phyloP scores from a whole-genome alignment of 2,888 invertebrate species.

The Andrena fulva region DNA sequence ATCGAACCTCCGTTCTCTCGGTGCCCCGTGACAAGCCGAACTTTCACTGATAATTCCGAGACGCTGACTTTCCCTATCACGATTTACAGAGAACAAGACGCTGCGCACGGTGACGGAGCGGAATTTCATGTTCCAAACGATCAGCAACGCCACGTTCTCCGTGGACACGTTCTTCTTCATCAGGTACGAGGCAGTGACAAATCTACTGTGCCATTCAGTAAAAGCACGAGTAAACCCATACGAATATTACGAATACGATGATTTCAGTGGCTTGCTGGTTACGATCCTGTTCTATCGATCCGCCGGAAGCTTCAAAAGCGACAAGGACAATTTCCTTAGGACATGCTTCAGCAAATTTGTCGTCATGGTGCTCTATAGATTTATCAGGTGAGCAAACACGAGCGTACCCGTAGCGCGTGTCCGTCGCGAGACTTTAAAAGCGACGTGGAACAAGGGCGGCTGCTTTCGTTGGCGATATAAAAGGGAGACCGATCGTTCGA shows the following conservation, averaged over 20 bases:
- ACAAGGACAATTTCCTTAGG: constrained; percentile 85
- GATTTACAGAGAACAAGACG: constrained; percentile 91
- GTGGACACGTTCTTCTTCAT: constrained; percentile 95
- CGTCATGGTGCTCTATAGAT: constrained; percentile 87
- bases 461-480: neutral
- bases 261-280: constrained; percentile 90
- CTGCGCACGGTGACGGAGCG: constrained; percentile 90
- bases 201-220: neutral
- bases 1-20: constrained; percentile 31
- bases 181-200: constrained; percentile 86
- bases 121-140: constrained; percentile 92
- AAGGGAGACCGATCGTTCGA: neutral
- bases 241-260: neutral
- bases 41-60: constrained; percentile 60
- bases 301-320: constrained; percentile 87
- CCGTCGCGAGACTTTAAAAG: neutral
- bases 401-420: neutral
- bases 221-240: neutral
- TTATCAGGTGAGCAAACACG: constrained; percentile 86
- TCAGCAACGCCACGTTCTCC: constrained; percentile 94
- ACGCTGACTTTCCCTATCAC: constrained; percentile 74
- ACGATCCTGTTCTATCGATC: constrained; percentile 94
- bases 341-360: constrained; percentile 85
- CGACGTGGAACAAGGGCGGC: neutral
- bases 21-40: constrained; percentile 2